Evolutionary conservation across 2,113 vertebrate genomes (phyloP).

Genomic region (Gobio gobio): DNA sequence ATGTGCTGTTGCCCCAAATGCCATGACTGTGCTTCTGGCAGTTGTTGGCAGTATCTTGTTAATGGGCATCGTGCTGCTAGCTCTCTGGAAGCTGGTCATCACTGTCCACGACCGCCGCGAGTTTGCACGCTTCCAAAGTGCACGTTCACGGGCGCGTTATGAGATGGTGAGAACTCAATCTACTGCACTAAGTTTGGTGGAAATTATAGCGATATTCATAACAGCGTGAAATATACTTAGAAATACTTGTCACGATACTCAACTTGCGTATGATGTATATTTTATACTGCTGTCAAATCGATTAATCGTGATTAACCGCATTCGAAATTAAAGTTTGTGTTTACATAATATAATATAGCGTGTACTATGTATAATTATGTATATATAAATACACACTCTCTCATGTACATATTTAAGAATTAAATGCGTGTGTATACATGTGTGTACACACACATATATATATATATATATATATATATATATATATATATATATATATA

Average conservation of each 20-base stretch:
- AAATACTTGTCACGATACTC: not conserved
- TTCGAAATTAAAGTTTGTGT: too few relatives aligned
- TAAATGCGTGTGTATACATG: too few relatives aligned
- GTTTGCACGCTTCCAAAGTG: slow-evolving; percentile 92
- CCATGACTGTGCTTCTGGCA: slow-evolving; percentile 83
- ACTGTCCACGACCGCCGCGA: slow-evolving; percentile 92
- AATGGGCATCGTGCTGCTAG: slow-evolving; percentile 86
- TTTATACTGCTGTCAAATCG: too few relatives aligned
- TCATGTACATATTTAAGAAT: too few relatives aligned
- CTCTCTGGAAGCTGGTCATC: slow-evolving; percentile 91
- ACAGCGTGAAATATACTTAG: not conserved
- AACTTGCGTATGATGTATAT: not conserved
- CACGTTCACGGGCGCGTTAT: slow-evolving; percentile 89
- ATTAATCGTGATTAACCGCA: too few relatives aligned
- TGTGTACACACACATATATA: too few relatives aligned
- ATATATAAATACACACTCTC: too few relatives aligned
- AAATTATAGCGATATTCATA: not conserved
- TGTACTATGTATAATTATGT: too few relatives aligned
- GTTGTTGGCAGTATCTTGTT: slow-evolving; percentile 91
- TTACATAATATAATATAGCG: too few relatives aligned
- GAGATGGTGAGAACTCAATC: slow-evolving; percentile 85
- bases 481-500: too few relatives aligned
- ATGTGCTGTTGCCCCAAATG: slow-evolving; percentile 81
- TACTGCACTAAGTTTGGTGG: not conserved
- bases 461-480: too few relatives aligned